Percentiles rank a stretch among this genome's conserved stretches.
Conservation (phyloP, 1,140 invertebrate species). For the Dryas iulia region DNA sequence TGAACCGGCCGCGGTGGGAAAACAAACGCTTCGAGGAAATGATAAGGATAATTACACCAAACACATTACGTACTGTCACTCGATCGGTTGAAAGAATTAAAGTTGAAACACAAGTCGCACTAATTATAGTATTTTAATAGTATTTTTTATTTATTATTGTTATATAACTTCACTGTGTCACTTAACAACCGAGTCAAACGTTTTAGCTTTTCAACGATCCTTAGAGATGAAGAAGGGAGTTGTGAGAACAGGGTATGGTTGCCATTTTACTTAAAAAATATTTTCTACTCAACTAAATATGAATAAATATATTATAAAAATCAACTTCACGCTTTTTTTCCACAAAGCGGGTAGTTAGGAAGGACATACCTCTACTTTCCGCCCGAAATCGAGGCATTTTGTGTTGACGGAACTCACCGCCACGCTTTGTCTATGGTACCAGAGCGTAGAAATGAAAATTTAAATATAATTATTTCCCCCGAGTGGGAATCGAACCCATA, state of each 20-base stretch:
- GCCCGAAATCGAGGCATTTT: too few relatives aligned
- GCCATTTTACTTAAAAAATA: constrained; percentile 17
- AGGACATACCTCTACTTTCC: too few relatives aligned
- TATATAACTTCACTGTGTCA: constrained; percentile 31
- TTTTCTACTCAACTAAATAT: too few relatives aligned
- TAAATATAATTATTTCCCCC: too few relatives aligned
- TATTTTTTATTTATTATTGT: not conserved
- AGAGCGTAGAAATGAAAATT: too few relatives aligned
- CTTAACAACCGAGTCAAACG: constrained; percentile 66
- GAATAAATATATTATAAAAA: too few relatives aligned
- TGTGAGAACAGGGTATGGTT: constrained; percentile 2
- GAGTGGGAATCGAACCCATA: too few relatives aligned
- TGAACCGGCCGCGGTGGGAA: constrained; percentile 72
- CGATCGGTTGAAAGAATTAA: constrained; percentile 32
- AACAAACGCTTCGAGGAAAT: constrained; percentile 45
- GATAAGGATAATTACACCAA: constrained; percentile 31
- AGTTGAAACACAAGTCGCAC: not conserved
- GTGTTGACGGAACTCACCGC: too few relatives aligned
- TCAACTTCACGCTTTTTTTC: too few relatives aligned
- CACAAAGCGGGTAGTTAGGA: too few relatives aligned
- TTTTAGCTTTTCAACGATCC: constrained; percentile 48
- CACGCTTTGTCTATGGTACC: too few relatives aligned
- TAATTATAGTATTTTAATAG: constrained; percentile 15
- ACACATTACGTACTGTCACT: constrained; percentile 31
- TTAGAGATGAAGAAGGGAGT: constrained; percentile 40